Percentiles rank a stretch among this genome's conserved stretches.
Conservation (phyloP, 2,113 vertebrate genomes). For the Lasiurus cinereus region DNA sequence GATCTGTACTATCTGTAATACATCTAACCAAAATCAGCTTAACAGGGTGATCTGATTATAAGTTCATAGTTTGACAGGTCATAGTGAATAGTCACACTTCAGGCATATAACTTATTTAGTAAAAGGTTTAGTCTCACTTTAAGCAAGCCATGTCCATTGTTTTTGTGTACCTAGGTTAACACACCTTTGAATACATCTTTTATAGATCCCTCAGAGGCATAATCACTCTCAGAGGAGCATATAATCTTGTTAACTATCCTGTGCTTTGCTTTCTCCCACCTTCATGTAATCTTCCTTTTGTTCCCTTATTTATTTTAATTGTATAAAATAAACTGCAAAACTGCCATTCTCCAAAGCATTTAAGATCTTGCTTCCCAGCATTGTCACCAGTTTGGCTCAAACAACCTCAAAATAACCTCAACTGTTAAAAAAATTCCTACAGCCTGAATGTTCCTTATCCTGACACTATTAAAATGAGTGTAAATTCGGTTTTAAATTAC, state of each 20-base stretch:
- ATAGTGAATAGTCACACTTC: neutral
- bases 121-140: neutral
- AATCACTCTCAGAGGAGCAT: neutral
- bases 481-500: constrained; percentile 7
- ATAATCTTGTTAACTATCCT: neutral
- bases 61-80: neutral
- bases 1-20: neutral
- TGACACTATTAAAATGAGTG: neutral
- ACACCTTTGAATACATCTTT: neutral
- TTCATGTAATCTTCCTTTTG: neutral
- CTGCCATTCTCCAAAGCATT: neutral
- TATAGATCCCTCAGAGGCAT: neutral
- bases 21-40: neutral
- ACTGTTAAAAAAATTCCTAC: neutral
- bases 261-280: neutral
- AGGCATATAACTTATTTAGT: neutral
- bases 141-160: neutral
- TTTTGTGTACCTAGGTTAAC: neutral
- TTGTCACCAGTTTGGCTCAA: neutral
- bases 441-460: neutral
- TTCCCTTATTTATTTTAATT: neutral
- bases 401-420: neutral
- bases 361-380: neutral
- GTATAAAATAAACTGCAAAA: neutral
- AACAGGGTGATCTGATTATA: neutral